Conservation (phyloP, 2,888 invertebrate genomes). For the Tromatobia lineatoria region DNA sequence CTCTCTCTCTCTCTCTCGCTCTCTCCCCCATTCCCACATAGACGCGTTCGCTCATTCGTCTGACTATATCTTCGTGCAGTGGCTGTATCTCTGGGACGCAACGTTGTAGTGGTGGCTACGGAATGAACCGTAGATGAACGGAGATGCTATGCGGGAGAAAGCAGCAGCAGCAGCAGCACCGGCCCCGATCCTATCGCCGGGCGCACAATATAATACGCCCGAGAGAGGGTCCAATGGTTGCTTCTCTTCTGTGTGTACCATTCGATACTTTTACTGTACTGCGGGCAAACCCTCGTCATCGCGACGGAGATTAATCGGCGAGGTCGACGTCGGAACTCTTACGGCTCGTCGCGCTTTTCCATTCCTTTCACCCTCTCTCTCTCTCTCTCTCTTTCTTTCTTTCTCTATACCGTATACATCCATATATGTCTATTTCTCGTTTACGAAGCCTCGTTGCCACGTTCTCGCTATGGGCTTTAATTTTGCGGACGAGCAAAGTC, state of each 20-base stretch:
- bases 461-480: background rate
- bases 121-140: conserved; percentile 36
- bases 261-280: conserved; percentile 53
- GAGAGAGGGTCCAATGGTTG: conserved; percentile 10
- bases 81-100: background rate
- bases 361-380: conserved; percentile 7
- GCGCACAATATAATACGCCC: conserved; percentile 16
- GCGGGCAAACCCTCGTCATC: conserved; percentile 45
- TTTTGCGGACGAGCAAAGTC: background rate
- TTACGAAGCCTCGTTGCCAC: background rate
- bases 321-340: conserved; percentile 49
- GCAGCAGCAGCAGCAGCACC: conserved; percentile 1
- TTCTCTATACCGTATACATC: background rate
- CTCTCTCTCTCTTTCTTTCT: conserved; percentile 2
- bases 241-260: conserved; percentile 10
- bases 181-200: conserved; percentile 9
- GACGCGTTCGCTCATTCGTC: conserved; percentile 17
- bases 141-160: conserved; percentile 5
- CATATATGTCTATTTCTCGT: conserved; percentile 5
- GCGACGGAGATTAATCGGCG: conserved; percentile 59
- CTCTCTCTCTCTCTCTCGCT: background rate
- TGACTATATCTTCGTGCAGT: conserved; percentile 24
- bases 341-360: conserved; percentile 45
- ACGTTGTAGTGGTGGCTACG: conserved; percentile 21
- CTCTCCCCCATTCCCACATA: background rate